phyloP scores from a whole-genome alignment of 2,797 vertebrate genomes.

The Syngnathus rostellatus region DNA sequence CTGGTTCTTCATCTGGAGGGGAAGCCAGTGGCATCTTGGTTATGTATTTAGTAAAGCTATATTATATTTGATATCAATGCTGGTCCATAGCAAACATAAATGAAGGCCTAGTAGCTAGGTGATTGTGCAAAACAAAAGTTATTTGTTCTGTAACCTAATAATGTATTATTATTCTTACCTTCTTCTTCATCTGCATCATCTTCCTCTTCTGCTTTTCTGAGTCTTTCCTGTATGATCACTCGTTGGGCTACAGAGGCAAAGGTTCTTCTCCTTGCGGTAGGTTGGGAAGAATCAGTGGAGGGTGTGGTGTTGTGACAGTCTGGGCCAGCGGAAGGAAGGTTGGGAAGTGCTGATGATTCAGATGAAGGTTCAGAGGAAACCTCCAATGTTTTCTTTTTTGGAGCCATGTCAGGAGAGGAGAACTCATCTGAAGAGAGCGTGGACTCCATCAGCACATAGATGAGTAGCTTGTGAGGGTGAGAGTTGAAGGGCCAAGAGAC shows the following conservation, averaged over 20 bases:
- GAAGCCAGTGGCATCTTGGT: background rate
- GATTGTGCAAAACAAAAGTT: background rate
- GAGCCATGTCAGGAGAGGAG: background rate
- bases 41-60: background rate
- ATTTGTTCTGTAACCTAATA: background rate
- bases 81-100: background rate
- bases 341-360: constrained; percentile 9
- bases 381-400: constrained; percentile 1
- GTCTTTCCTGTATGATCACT: constrained; percentile 61
- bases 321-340: constrained; percentile 1
- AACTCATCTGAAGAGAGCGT: constrained; percentile 7
- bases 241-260: constrained; percentile 56
- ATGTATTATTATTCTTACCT: constrained; percentile 42
- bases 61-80: background rate
- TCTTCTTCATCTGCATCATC: constrained; percentile 46
- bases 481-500: constrained; percentile 4
- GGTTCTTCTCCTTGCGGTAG: constrained; percentile 29
- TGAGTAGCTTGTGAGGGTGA: constrained; percentile 5
- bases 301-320: background rate
- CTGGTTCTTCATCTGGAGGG: constrained; percentile 54
- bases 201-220: constrained; percentile 54
- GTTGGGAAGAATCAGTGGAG: constrained; percentile 1
- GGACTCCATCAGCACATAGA: constrained; percentile 13
- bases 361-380: background rate
- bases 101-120: background rate